A percentile compares a stretch with the other conserved stretches of the same genome.
Evolutionary conservation across 2,113 vertebrate species (phyloP).

Genomic region (Daubentonia madagascariensis): DNA sequence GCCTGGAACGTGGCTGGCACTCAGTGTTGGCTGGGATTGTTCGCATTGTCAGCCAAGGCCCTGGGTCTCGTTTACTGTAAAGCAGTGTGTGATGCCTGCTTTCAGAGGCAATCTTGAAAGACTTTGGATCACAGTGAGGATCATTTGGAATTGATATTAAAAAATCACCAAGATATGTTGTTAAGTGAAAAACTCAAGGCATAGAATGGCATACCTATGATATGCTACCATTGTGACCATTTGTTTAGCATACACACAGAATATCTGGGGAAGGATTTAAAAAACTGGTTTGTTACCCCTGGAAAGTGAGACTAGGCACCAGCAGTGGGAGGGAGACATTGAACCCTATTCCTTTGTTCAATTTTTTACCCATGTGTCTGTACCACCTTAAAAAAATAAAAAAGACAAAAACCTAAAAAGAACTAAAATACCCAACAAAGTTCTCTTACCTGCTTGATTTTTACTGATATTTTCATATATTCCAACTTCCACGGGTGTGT

Average conservation of each 20-base stretch:
- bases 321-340: background rate
- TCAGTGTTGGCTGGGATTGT: background rate
- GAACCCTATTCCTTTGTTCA: background rate
- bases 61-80: background rate
- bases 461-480: background rate
- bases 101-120: background rate
- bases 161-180: background rate
- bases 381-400: background rate
- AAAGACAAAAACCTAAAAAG: background rate
- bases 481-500: background rate
- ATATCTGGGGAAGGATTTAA: background rate
- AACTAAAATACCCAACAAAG: background rate
- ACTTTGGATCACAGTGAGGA: background rate
- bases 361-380: background rate
- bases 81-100: background rate
- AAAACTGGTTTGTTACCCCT: background rate
- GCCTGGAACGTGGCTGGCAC: background rate
- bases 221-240: background rate
- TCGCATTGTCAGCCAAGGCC: background rate
- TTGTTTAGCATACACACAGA: background rate
- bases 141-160: background rate
- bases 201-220: background rate
- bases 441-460: conserved; percentile 14
- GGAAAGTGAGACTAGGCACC: background rate
- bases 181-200: background rate